phyloP scores from a whole-genome alignment of 2,888 invertebrate genomes.

The Priapulus caudatus region DNA sequence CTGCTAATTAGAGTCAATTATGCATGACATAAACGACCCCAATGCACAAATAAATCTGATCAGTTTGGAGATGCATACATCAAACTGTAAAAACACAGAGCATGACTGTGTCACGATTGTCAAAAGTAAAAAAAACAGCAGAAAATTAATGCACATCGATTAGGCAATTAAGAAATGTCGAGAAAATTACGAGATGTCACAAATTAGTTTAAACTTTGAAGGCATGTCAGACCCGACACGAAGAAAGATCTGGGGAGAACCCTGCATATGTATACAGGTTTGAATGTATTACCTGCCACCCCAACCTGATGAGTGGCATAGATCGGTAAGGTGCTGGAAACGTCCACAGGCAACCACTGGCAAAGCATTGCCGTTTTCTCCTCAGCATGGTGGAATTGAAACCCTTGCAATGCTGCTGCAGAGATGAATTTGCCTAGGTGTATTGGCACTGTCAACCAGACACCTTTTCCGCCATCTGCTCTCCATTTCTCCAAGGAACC shows the following conservation, averaged over 20 bases:
- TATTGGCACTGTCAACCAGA: background rate
- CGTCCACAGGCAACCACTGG: background rate
- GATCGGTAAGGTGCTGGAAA: background rate
- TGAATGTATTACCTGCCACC: background rate
- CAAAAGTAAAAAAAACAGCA: background rate
- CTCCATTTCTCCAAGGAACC: background rate
- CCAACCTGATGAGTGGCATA: background rate
- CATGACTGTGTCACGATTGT: too few relatives aligned
- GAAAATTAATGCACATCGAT: background rate
- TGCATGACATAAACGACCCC: too few relatives aligned
- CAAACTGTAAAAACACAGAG: too few relatives aligned
- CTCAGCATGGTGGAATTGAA: background rate
- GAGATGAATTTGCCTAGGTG: background rate
- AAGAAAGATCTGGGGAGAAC: too few relatives aligned
- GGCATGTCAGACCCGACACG: too few relatives aligned
- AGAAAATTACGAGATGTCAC: background rate
- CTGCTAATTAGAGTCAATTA: too few relatives aligned
- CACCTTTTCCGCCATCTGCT: slow-evolving; percentile 1
- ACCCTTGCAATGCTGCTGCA: background rate
- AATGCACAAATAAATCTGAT: too few relatives aligned
- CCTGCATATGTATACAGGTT: too few relatives aligned
- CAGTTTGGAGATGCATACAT: too few relatives aligned
- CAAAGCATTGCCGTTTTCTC: background rate
- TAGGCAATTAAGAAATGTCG: background rate
- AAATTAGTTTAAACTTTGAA: too few relatives aligned